A percentile compares a stretch with the other conserved stretches of the same genome.
These are phyloP conservation scores for Leguminivora glycinivorella DNA, from an alignment of 1,140 invertebrate species.

Conservation along the genomic window DNA sequence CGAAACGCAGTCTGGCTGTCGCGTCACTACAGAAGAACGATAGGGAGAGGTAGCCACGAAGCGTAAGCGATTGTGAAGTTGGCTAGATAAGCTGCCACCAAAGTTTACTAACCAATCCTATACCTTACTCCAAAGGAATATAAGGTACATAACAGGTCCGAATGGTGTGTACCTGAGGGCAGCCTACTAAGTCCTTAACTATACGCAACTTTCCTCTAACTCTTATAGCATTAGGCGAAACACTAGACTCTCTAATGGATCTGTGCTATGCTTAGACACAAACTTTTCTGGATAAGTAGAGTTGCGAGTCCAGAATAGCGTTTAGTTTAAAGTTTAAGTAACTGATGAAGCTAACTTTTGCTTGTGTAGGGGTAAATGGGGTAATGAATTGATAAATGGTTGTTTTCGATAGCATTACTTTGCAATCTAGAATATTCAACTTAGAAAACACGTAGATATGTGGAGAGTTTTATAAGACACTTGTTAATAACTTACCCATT, in stretches of 20 bases:
- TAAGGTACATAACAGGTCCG: too few relatives aligned
- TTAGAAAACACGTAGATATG: too few relatives aligned
- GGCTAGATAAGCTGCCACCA: not conserved
- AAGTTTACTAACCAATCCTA: too few relatives aligned
- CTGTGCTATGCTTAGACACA: conserved; percentile 59
- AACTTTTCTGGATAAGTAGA: conserved; percentile 67
- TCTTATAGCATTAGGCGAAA: conserved; percentile 15
- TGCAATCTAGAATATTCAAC: not conserved
- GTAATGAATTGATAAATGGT: conserved; percentile 4
- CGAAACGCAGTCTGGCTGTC: too few relatives aligned
- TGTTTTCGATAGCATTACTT: not conserved
- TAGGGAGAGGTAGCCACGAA: too few relatives aligned
- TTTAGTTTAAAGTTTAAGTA: conserved; percentile 44
- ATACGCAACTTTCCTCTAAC: not conserved
- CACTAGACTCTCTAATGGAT: conserved; percentile 69
- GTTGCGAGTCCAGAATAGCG: conserved; percentile 58
- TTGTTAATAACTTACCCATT: too few relatives aligned
- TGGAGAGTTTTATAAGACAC: too few relatives aligned
- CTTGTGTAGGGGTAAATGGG: not conserved
- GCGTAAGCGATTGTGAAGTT: too few relatives aligned
- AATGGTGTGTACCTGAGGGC: not conserved
- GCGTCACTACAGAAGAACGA: too few relatives aligned
- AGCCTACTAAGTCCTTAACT: conserved; percentile 7
- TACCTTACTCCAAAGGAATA: too few relatives aligned
- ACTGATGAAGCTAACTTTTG: conserved; percentile 37